These are phyloP conservation scores for Emberiza fucata DNA, from an alignment of 2,113 vertebrate species.

Conservation along the genomic window DNA sequence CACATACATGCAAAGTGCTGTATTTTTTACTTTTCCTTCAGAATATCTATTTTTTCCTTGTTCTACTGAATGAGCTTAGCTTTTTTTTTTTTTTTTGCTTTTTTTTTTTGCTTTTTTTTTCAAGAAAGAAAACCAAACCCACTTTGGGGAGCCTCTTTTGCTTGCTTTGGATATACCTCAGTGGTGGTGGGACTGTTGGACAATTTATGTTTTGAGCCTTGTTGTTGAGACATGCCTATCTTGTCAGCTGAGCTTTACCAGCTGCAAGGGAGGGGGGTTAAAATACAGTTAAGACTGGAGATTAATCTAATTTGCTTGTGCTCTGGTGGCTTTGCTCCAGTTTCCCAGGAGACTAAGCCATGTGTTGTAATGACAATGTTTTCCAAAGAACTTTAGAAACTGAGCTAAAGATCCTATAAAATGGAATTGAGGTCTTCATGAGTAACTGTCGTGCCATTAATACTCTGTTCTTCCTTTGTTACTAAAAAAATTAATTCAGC, in stretches of 20 bases:
- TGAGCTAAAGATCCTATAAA: background rate
- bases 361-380: background rate
- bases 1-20: background rate
- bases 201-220: background rate
- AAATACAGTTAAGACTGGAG: background rate
- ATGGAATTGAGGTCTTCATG: background rate
- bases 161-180: background rate
- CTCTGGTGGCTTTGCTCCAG: background rate
- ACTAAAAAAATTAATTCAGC: background rate
- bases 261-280: background rate
- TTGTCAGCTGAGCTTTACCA: background rate
- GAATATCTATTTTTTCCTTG: background rate
- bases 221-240: background rate
- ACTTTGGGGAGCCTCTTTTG: background rate
- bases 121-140: background rate
- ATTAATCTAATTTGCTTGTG: background rate
- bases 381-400: background rate
- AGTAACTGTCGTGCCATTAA: background rate
- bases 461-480: background rate
- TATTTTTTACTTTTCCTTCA: background rate
- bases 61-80: background rate
- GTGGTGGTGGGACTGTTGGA: background rate
- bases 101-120: too few relatives aligned
- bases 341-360: background rate
- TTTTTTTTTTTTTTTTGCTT: background rate